Conservation (phyloP, 2,113 vertebrate species). For the Bujurquina vittata region DNA sequence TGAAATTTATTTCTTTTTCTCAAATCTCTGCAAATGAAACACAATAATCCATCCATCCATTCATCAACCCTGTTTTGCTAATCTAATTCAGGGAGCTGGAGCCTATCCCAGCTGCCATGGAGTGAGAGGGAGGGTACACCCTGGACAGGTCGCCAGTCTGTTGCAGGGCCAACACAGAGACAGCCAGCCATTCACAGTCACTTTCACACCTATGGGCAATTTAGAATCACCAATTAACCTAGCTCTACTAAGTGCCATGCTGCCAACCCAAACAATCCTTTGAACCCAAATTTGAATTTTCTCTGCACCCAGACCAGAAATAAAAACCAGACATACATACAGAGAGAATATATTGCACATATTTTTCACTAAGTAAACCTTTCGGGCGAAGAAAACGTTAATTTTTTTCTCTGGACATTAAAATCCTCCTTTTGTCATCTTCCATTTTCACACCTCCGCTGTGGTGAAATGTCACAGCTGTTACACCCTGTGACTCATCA, state of each 20-base stretch:
- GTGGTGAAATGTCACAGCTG: conserved; percentile 42
- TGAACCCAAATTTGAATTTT: not conserved
- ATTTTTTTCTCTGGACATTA: not conserved
- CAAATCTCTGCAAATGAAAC: not conserved
- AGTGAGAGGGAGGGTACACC: too few relatives aligned
- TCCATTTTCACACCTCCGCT: conserved; percentile 13
- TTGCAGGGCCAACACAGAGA: too few relatives aligned
- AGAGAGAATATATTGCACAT: not conserved
- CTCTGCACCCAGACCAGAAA: not conserved
- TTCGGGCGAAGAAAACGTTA: not conserved
- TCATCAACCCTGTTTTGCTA: too few relatives aligned
- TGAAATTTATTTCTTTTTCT: not conserved
- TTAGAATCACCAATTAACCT: too few relatives aligned
- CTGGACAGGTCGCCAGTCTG: too few relatives aligned
- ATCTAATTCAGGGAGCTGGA: too few relatives aligned
- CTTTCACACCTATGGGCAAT: too few relatives aligned
- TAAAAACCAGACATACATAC: not conserved
- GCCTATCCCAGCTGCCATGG: too few relatives aligned
- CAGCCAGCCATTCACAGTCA: too few relatives aligned
- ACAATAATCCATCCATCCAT: not conserved
- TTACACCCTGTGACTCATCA: conserved; percentile 28
- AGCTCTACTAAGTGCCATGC: too few relatives aligned
- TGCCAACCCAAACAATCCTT: not conserved
- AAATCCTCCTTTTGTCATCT: not conserved
- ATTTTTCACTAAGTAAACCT: not conserved